Conservation (phyloP, 2,797 vertebrate species). For the Galago senegalensis region DNA sequence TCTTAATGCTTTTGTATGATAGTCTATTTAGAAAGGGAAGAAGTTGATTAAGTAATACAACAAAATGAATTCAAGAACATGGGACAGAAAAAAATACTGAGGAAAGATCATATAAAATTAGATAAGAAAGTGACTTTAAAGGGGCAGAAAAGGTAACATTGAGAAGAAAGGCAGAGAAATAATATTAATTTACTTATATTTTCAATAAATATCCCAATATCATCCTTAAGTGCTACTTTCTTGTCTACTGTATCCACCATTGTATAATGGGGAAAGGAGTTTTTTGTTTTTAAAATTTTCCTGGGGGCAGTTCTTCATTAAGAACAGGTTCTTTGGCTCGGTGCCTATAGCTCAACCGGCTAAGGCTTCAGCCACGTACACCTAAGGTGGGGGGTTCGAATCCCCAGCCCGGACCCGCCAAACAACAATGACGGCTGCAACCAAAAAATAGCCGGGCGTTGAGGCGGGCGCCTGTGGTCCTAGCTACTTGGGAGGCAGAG, state of each 20-base stretch:
- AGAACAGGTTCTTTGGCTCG: not conserved
- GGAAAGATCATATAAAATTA: constrained; percentile 10
- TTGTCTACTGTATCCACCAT: no score
- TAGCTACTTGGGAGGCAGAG: no score
- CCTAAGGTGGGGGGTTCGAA: no score
- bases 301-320: not conserved
- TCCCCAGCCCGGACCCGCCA: no score
- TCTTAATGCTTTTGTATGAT: not conserved
- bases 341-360: no score
- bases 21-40: not conserved
- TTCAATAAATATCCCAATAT: not conserved
- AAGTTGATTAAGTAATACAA: not conserved
- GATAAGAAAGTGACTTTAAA: not conserved
- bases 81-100: not conserved
- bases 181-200: not conserved
- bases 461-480: no score
- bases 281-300: not conserved
- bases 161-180: not conserved
- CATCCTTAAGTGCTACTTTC: not conserved
- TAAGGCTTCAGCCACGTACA: no score
- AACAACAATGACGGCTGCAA: no score
- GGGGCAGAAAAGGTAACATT: not conserved
- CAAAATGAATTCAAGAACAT: not conserved
- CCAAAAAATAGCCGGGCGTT: no score
- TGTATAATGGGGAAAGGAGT: not conserved